A percentile compares a stretch with the other conserved stretches of the same genome.
Evolutionary conservation across 1,140 invertebrate species (phyloP).

Genomic region (Dysdera silvatica): DNA sequence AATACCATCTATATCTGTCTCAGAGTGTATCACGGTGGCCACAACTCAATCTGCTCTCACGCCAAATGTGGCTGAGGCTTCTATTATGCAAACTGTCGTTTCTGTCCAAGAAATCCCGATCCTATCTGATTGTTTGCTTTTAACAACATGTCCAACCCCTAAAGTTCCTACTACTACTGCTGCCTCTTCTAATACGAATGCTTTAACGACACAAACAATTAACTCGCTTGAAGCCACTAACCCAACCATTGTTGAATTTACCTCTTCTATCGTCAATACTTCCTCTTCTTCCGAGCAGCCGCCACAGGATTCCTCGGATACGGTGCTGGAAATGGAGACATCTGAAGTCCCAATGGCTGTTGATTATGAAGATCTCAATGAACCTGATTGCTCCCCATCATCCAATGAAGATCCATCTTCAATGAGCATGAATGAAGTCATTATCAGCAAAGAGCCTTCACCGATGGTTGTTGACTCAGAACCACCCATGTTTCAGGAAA

Average conservation of each 20-base stretch:
- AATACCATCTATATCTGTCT: conserved; percentile 16
- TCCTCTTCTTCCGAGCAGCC: no score
- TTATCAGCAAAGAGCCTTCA: neutral
- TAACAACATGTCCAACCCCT: conserved; percentile 23
- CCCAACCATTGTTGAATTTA: conserved; percentile 11
- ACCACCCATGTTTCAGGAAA: neutral
- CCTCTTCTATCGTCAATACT: no score
- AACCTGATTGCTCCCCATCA: neutral
- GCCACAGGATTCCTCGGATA: conserved; percentile 8
- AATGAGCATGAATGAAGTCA: neutral
- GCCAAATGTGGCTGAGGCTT: conserved; percentile 41
- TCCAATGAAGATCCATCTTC: neutral
- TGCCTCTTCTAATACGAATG: conserved; percentile 6
- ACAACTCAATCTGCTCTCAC: no score
- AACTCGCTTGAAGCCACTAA: conserved; percentile 21
- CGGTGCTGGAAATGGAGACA: no score
- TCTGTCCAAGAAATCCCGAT: conserved; percentile 1
- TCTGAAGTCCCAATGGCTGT: neutral
- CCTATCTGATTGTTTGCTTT: conserved; percentile 9
- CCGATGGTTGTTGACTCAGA: no score
- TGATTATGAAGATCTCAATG: conserved; percentile 1
- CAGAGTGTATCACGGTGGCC: conserved; percentile 5
- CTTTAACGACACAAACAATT: conserved; percentile 7
- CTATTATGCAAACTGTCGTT: conserved; percentile 2
- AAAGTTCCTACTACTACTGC: conserved; percentile 16